A percentile compares a stretch with the other conserved stretches of the same genome.
phyloP scores from a whole-genome alignment of 2,797 vertebrate species.

The Falco concolor region DNA sequence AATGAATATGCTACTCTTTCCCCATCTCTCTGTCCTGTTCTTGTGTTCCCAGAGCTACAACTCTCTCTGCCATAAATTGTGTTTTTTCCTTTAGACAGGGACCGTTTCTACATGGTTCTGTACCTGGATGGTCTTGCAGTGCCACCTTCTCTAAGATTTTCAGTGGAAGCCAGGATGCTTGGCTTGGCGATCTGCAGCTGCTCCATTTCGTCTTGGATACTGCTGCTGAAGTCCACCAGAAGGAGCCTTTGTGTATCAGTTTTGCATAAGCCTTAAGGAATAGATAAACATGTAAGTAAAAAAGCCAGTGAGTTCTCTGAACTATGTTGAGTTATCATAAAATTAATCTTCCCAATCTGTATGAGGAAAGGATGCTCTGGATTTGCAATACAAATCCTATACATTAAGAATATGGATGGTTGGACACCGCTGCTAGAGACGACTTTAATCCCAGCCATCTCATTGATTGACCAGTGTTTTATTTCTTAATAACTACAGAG shows the following conservation, averaged over 20 bases:
- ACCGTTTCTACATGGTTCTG: fast-evolving
- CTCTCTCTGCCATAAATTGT: background rate
- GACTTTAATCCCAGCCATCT: background rate
- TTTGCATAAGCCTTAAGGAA: background rate
- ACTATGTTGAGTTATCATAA: background rate
- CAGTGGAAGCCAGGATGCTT: background rate
- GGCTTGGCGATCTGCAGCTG: background rate
- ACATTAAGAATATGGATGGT: background rate
- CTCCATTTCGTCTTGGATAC: background rate
- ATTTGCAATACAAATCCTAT: background rate
- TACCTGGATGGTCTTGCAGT: background rate
- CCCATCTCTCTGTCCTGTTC: background rate
- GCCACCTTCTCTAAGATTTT: background rate
- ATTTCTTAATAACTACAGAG: background rate
- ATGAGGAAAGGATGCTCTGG: background rate
- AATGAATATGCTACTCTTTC: background rate
- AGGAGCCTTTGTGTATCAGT: background rate
- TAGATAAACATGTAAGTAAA: background rate
- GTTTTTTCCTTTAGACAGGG: background rate
- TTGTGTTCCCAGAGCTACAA: background rate
- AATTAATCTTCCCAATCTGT: background rate
- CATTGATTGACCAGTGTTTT: background rate
- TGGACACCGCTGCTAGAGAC: background rate
- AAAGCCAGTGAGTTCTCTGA: background rate
- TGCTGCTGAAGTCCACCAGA: background rate